These are phyloP conservation scores for Telmatochromis bifrenatus DNA, from an alignment of 2,113 vertebrate genomes.

Conservation along the genomic window DNA sequence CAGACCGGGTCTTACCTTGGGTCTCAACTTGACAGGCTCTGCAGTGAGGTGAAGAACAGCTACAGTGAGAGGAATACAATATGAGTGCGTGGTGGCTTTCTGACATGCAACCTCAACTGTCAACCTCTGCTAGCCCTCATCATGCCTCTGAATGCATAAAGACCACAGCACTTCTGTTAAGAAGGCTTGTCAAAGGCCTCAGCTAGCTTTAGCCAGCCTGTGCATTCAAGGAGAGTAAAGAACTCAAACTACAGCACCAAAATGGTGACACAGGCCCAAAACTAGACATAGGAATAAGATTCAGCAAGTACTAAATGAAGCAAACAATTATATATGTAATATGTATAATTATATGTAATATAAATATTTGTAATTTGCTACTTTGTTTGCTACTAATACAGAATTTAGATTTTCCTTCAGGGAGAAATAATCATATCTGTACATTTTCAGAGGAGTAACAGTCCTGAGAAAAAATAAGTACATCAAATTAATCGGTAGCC, in stretches of 20 bases:
- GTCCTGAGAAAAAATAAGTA: not conserved
- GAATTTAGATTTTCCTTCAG: not conserved
- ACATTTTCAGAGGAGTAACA: not conserved
- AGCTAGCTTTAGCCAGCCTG: conserved; percentile 5
- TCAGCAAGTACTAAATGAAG: not conserved
- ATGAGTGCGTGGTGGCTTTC: conserved; percentile 40
- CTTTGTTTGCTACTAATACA: not conserved
- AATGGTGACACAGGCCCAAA: not conserved
- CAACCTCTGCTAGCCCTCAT: conserved; percentile 48
- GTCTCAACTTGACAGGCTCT: conserved; percentile 77
- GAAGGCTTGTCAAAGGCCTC: conserved; percentile 21
- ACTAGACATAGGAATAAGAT: not conserved
- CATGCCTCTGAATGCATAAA: conserved; percentile 41
- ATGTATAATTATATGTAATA: not conserved
- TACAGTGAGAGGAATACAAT: conserved; percentile 68
- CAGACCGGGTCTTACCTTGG: conserved; percentile 77
- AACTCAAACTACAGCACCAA: not conserved
- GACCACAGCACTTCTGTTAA: conserved; percentile 9
- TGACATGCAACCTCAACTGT: conserved; percentile 57
- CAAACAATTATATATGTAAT: not conserved
- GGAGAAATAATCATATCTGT: fast-evolving
- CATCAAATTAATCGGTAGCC: fast-evolving
- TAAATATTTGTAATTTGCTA: not conserved
- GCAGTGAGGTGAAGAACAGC: conserved; percentile 79
- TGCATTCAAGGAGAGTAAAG: not conserved